phyloP scores from a whole-genome alignment of 2,113 vertebrate species.

The Oreamnos americanus region DNA sequence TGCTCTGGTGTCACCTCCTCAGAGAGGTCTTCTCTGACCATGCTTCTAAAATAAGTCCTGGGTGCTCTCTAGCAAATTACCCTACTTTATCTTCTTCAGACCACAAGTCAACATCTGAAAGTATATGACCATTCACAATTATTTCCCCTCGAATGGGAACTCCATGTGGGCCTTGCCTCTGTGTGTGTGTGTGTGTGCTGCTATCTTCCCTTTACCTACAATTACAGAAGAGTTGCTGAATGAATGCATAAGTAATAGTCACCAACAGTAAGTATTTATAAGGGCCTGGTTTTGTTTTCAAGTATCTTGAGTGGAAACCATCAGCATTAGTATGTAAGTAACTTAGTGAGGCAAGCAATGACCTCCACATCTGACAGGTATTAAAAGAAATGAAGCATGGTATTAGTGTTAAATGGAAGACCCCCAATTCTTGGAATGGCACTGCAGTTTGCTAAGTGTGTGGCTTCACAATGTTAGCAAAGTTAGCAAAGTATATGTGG shows the following conservation, averaged over 20 bases:
- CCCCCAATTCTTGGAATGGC: background rate
- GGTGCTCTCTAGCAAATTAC: background rate
- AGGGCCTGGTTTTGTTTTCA: background rate
- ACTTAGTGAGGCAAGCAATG: background rate
- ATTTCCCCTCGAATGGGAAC: background rate
- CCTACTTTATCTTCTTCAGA: background rate
- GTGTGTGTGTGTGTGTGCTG: background rate
- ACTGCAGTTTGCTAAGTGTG: background rate
- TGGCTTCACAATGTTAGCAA: slow-evolving; percentile 12
- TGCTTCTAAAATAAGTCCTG: background rate
- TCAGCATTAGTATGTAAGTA: background rate
- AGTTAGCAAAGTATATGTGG: background rate
- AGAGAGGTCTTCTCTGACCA: background rate
- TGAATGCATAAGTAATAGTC: background rate
- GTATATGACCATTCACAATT: background rate
- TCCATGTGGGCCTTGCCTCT: background rate
- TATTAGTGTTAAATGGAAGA: slow-evolving; percentile 27
- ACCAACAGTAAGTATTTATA: background rate
- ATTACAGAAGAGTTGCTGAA: background rate
- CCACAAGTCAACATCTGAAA: background rate
- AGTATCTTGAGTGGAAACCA: background rate
- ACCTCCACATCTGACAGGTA: background rate
- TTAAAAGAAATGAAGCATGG: slow-evolving; percentile 8
- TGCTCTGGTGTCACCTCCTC: background rate
- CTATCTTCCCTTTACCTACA: background rate